Evolutionary conservation across 2,113 vertebrate genomes (phyloP).

Genomic region (Perca fluviatilis): DNA sequence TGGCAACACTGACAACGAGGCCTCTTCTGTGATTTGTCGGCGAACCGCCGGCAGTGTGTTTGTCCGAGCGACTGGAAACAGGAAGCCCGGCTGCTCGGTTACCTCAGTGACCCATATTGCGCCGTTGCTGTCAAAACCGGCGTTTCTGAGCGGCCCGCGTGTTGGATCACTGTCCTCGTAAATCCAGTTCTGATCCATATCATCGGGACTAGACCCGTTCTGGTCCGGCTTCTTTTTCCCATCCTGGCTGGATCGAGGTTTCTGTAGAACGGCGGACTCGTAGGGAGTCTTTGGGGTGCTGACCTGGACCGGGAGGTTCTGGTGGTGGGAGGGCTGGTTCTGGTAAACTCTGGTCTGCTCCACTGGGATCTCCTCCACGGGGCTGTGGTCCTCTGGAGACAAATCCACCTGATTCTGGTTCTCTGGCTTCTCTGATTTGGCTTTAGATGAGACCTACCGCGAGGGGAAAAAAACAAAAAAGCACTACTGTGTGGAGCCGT

Average conservation of each 20-base stretch:
- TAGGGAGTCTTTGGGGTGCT: slow-evolving; percentile 14
- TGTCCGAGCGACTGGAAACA: slow-evolving; percentile 67
- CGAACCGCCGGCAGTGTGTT: slow-evolving; percentile 47
- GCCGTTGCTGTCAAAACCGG: slow-evolving; percentile 57
- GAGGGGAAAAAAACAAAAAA: neutral
- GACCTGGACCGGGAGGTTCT: slow-evolving; percentile 37
- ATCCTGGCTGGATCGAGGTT: slow-evolving; percentile 25
- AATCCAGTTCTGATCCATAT: slow-evolving; percentile 62
- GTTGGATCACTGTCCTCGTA: slow-evolving; percentile 47
- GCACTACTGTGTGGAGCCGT: neutral
- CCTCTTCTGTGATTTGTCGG: slow-evolving; percentile 78
- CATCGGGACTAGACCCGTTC: neutral
- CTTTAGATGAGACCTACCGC: slow-evolving; percentile 35
- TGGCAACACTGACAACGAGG: slow-evolving; percentile 64
- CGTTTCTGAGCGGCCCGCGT: slow-evolving; percentile 29
- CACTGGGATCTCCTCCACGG: slow-evolving; percentile 72
- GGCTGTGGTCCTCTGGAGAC: slow-evolving; percentile 66
- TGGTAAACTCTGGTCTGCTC: slow-evolving; percentile 81
- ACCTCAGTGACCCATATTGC: slow-evolving; percentile 72
- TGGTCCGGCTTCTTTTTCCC: slow-evolving; percentile 19
- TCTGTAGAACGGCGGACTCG: slow-evolving; percentile 30
- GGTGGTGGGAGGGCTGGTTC: slow-evolving; percentile 53
- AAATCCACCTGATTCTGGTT: slow-evolving; percentile 55
- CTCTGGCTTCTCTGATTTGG: slow-evolving; percentile 47
- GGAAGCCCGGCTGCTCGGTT: slow-evolving; percentile 79